A percentile compares a stretch with the other conserved stretches of the same genome.
Evolutionary conservation across 2,113 vertebrate genomes (phyloP).

Genomic region (Thymallus thymallus): DNA sequence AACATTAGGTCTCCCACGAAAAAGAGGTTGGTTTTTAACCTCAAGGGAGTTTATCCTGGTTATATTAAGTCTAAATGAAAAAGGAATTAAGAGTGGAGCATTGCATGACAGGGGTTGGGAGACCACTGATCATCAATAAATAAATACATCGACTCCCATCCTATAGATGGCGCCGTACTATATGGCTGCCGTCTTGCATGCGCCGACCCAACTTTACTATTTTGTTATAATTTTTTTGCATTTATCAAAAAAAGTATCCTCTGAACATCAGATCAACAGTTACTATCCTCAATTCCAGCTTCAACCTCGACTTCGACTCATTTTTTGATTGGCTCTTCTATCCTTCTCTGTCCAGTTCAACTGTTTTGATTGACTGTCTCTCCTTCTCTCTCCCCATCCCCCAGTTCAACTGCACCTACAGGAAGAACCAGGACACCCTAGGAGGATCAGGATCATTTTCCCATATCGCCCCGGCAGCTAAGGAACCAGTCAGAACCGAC

Average conservation of each 20-base stretch:
- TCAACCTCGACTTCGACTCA: constrained; percentile 16
- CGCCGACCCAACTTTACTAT: constrained; percentile 13
- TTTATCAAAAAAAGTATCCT: no score
- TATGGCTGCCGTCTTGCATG: constrained; percentile 1
- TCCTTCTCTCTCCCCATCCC: constrained; percentile 1
- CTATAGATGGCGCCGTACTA: constrained; percentile 22
- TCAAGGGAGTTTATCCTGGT: no score
- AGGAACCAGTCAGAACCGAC: constrained; percentile 68
- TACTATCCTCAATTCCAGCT: no score
- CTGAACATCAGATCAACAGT: no score
- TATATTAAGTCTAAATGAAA: no score
- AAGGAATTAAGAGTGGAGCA: neutral
- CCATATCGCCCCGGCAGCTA: constrained; percentile 17
- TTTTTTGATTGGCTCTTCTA: neutral
- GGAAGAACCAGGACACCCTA: constrained; percentile 39
- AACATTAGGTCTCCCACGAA: neutral
- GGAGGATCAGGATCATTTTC: neutral
- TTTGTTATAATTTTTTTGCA: no score
- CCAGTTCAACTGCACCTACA: constrained; percentile 91
- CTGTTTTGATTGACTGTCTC: neutral
- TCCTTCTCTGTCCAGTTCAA: neutral
- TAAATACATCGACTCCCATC: constrained; percentile 1
- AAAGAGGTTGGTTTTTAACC: no score
- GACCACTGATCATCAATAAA: constrained; percentile 11
- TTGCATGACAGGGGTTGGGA: constrained; percentile 10